These are phyloP conservation scores for Pristionchus arcanus DNA, from an alignment of 2,888 invertebrate genomes.

Conservation along the genomic window DNA sequence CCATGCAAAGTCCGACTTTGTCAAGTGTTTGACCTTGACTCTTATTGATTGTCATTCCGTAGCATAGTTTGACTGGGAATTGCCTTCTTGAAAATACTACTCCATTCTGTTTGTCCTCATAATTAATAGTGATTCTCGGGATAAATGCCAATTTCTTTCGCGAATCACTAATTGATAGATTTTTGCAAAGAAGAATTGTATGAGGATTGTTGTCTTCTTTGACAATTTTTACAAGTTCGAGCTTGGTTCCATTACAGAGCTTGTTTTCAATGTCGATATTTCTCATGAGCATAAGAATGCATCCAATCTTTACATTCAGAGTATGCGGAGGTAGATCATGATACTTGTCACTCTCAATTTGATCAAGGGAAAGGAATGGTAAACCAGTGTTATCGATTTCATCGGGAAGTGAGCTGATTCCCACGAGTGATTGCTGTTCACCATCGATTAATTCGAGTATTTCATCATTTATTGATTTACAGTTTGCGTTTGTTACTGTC, in stretches of 20 bases:
- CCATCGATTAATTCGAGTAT: slow-evolving; percentile 7
- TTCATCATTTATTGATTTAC: background rate
- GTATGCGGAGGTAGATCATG: slow-evolving; percentile 57
- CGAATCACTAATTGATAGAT: too few species aligned
- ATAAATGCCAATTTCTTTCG: too few species aligned
- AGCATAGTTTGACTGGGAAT: slow-evolving; percentile 14
- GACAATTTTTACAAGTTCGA: slow-evolving; percentile 56
- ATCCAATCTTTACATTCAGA: slow-evolving; percentile 58
- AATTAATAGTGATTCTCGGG: background rate
- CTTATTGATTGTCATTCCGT: too few species aligned
- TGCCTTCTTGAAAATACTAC: background rate
- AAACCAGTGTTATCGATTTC: slow-evolving; percentile 11
- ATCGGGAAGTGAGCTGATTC: background rate
- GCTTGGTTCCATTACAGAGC: slow-evolving; percentile 64
- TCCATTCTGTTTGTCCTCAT: slow-evolving; percentile 19
- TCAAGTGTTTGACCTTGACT: too few species aligned
- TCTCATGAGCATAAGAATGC: slow-evolving; percentile 61
- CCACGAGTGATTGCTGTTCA: background rate
- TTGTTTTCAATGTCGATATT: slow-evolving; percentile 63
- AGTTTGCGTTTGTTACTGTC: background rate
- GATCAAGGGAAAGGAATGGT: slow-evolving; percentile 39
- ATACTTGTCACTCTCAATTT: slow-evolving; percentile 51
- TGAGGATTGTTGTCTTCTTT: slow-evolving; percentile 6
- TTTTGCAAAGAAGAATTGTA: too few species aligned
- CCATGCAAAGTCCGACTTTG: too few species aligned